phyloP scores from a whole-genome alignment of 2,888 invertebrate genomes.

The Caenorhabditis zanzibari region DNA sequence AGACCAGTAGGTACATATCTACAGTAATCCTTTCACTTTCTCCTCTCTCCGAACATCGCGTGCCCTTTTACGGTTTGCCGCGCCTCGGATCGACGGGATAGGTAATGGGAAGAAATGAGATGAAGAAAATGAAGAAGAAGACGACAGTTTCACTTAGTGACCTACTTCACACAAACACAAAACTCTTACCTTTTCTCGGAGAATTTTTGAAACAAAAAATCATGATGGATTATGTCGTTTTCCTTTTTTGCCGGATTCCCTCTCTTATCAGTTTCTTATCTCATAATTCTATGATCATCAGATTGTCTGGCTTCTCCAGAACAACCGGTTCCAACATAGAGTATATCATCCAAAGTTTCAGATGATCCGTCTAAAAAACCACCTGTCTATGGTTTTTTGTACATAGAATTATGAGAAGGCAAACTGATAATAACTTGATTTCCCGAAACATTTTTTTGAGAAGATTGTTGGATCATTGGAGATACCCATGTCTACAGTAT shows the following conservation, averaged over 20 bases:
- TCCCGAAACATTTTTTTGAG: conserved; percentile 25
- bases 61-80: conserved; percentile 63
- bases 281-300: conserved; percentile 18
- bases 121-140: conserved; percentile 34
- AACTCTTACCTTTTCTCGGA: conserved; percentile 29
- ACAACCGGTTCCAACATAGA: conserved; percentile 31
- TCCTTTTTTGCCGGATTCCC: conserved; percentile 1
- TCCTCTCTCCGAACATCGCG: conserved; percentile 52
- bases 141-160: conserved; percentile 68
- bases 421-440: conserved; percentile 34
- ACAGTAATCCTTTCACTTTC: conserved; percentile 68
- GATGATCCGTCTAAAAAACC: not conserved
- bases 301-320: conserved; percentile 27
- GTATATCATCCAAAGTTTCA: conserved; percentile 15
- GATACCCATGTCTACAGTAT: conserved; percentile 1
- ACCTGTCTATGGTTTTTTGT: conserved; percentile 15
- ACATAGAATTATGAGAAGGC: conserved; percentile 1
- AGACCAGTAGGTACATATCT: conserved; percentile 64
- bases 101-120: conserved; percentile 57
- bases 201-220: not conserved
- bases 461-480: not conserved
- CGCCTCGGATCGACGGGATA: conserved; percentile 57
- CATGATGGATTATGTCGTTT: not conserved
- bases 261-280: conserved; percentile 16
- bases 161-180: conserved; percentile 61